Base-by-base conservation (phyloP, 2,888 invertebrate genomes). In the Vanessa cardui region DNA sequence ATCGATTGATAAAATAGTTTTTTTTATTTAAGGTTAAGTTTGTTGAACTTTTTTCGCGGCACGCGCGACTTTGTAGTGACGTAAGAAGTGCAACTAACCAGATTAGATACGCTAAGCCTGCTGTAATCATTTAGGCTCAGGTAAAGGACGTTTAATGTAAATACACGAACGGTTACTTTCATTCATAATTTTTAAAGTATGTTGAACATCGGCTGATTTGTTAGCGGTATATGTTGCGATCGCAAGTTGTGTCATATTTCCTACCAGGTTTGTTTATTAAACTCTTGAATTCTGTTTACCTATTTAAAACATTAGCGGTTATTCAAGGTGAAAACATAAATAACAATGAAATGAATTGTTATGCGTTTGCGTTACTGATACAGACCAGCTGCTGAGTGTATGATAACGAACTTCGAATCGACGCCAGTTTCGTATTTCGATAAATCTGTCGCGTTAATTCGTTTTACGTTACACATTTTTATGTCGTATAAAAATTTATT, bases 41-140 rank as follows among this genome's bases (percentile, higher is more conserved):
- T 90, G 86, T 89, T 90, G 90, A 91, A 90, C 90, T 91, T 89
- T 79, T 87, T 88, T 84, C 81, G 79, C 78, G 80, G 78, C 84
- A 81, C 83, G 80, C 79, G 82, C 84, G 84, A 85, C 85, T 86
- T 84, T 82, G 72, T 71, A 69, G 83, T 89, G 90, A 89, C 89
- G 89, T 89, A 84, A 83, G 72, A 73, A 64, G 72, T 89, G 88
- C 87, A 86, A 76, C 83, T 90, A 90, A 91, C 85, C 84, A 85
- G 90, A 90, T 90, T 89, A 90, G 83, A 83, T 83, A 86, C 81
- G 83, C 78, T 88, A 82, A 89, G 86, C 85, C 84, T 78, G 84
- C 71, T 69, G 66, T 69, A 65, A 65, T 71, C 64, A 69, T 69
- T 52, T 84, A 81, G 81, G 78, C 79, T 80, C 79, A 75, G 75